phyloP scores from a whole-genome alignment of 2,888 invertebrate species.

The Eulithis prunata region DNA sequence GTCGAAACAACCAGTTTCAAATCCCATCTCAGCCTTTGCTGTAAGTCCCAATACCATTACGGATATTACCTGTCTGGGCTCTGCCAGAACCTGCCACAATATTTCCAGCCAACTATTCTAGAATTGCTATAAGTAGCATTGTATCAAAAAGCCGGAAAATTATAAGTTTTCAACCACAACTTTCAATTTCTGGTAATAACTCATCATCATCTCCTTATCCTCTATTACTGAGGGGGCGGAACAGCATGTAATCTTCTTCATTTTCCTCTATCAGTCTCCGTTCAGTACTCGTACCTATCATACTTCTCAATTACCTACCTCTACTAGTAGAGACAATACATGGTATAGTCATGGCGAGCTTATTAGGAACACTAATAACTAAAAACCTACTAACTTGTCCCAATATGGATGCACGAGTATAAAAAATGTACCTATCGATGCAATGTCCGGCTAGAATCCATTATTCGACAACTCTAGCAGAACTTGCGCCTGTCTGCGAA shows the following conservation, averaged over 20 bases:
- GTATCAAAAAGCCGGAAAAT: constrained; percentile 18
- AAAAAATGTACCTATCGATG: no score
- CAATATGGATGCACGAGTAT: no score
- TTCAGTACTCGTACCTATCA: no score
- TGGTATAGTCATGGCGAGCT: no score
- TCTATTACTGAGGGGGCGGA: no score
- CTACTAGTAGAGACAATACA: no score
- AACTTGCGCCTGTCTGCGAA: constrained; percentile 42
- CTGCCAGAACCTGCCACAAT: constrained; percentile 66
- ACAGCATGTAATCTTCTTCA: no score
- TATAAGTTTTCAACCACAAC: background rate
- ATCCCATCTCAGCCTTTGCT: constrained; percentile 29
- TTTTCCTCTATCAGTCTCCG: no score
- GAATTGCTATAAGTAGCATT: background rate
- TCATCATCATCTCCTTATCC: background rate
- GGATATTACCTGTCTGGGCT: constrained; percentile 33
- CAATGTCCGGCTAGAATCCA: background rate
- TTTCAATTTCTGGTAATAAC: no score
- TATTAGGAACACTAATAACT: no score
- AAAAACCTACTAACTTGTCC: no score
- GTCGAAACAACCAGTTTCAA: constrained; percentile 36
- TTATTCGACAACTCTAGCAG: constrained; percentile 35
- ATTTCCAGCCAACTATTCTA: constrained; percentile 50
- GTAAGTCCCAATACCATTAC: constrained; percentile 31
- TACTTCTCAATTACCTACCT: no score